Base-by-base conservation (phyloP, 2,797 vertebrate species). In the Schizopygopsis pylzovi region DNA sequence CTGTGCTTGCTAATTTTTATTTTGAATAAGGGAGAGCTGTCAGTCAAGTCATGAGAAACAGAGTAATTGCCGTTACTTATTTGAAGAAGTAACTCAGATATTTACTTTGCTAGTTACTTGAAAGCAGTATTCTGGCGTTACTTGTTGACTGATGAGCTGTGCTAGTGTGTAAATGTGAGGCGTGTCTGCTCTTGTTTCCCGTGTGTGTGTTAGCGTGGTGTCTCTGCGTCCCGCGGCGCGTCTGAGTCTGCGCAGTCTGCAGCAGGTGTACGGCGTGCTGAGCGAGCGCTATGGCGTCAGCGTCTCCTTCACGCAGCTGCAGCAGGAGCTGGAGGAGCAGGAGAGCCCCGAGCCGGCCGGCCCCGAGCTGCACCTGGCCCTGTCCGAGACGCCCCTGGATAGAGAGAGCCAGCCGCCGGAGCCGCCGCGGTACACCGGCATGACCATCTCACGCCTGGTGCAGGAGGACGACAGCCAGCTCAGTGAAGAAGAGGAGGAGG, bases 401-500 rank as follows among this genome's bases (percentile, higher is more conserved):
- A 0, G 87, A 89, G 77, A 63, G 49, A 0, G 86, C 3, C 7
- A 13, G 15, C n/a, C 9, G 6, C 12, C 5, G 0, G 28, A 28
- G 28, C 28, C 28, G 28, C 28, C 28, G 28, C 28, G 28, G 28
- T 79, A 79, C 25, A 63, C 86, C 10, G 70, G 67, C 16, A 61
- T 89, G 37, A 93, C 91, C 0, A 73, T 96, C 22, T 89, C 95
- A 1, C 89, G 80, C 39, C 90, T 96, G 52, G 93, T 96, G 68
- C 59, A 90, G 0, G 93, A 94, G 73, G 92, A 93, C 0, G 95
- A 96, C 91, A 95, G 94, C 86, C 93, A 93, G 63, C 4, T 11
- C 4, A 89, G 85, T 75, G 91, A 87, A 0, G 73, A 83, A 20
- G 90, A 67, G 10, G 54, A 81, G 9, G 43, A 22, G 9, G 33